Conservation (phyloP, 2,797 vertebrate species). For the Mormyrus hasselquistii region DNA sequence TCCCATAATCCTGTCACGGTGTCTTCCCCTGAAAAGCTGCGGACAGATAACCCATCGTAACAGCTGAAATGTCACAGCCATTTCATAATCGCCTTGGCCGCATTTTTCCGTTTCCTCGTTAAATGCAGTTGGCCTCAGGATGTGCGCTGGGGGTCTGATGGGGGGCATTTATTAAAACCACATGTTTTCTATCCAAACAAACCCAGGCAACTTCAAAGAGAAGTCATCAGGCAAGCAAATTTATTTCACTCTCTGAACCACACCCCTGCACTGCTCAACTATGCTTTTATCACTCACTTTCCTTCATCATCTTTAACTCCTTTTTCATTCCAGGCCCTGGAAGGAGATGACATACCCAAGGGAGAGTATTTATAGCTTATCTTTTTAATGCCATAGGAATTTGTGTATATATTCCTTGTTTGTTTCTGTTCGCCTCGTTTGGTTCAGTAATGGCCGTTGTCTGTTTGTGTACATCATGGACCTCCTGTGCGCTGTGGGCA, state of each 20-base stretch:
- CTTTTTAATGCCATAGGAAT: background rate
- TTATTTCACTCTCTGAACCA: conserved; percentile 29
- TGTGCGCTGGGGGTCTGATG: conserved; percentile 39
- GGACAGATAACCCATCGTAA: background rate
- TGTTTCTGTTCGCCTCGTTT: background rate
- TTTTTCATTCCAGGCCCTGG: background rate
- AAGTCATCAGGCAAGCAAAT: conserved; percentile 38
- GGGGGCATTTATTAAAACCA: conserved; percentile 52
- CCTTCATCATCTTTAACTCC: background rate
- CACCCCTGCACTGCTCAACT: conserved; percentile 35
- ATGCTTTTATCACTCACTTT: background rate
- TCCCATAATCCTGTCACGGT: background rate
- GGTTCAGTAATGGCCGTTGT: background rate
- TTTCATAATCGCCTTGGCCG: conserved; percentile 16
- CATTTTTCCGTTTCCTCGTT: conserved; percentile 40
- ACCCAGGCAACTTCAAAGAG: conserved; percentile 47
- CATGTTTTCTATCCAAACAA: conserved; percentile 47
- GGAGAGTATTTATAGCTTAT: background rate
- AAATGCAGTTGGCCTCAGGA: conserved; percentile 51
- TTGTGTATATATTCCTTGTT: background rate
- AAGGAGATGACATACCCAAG: background rate
- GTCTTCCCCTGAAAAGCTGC: background rate
- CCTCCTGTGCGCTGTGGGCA: conserved; percentile 21
- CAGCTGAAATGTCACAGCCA: background rate
- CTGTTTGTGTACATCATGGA: conserved; percentile 33